Percentiles rank a stretch among this genome's conserved stretches.
Evolutionary conservation across 2,113 vertebrate species (phyloP).

Genomic region (Melierax canorus): DNA sequence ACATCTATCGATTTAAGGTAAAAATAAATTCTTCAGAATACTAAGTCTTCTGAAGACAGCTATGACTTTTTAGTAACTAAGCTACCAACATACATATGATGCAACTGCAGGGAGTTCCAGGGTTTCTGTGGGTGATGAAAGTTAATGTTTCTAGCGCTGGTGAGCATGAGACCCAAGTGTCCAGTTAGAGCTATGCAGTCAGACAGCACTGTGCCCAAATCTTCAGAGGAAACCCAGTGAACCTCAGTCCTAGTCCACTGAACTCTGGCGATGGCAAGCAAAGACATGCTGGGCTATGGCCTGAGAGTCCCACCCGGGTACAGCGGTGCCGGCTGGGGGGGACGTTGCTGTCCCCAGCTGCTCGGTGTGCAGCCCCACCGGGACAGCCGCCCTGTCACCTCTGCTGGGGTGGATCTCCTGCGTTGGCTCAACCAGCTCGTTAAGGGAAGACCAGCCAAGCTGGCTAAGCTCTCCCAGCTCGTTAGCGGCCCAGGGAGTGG

Average conservation of each 20-base stretch:
- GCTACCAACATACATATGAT: not conserved
- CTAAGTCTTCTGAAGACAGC: not conserved
- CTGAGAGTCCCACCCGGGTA: not conserved
- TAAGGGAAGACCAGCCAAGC: not conserved
- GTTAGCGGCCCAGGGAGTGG: not conserved
- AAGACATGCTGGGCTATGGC: not conserved
- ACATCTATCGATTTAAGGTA: not conserved
- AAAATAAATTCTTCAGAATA: not conserved
- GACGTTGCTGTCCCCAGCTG: not conserved
- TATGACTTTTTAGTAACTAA: not conserved
- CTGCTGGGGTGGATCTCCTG: not conserved
- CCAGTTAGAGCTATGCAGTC: rapidly evolving
- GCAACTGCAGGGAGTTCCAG: not conserved
- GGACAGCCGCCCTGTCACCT: not conserved
- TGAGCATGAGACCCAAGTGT: not conserved
- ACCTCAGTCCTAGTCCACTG: not conserved
- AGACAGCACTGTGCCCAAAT: not conserved
- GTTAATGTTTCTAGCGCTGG: not conserved
- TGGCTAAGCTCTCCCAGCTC: not conserved
- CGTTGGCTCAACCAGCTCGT: rapidly evolving
- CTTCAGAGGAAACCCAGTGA: not conserved
- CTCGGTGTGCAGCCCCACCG: no score
- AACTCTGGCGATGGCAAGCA: not conserved
- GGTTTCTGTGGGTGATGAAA: not conserved
- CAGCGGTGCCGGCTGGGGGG: rapidly evolving